Evolutionary conservation across 1,140 invertebrate genomes (phyloP), one percentile per base, ranked within the genome.

Genomic region (Branchinecta lindahli): DNA sequence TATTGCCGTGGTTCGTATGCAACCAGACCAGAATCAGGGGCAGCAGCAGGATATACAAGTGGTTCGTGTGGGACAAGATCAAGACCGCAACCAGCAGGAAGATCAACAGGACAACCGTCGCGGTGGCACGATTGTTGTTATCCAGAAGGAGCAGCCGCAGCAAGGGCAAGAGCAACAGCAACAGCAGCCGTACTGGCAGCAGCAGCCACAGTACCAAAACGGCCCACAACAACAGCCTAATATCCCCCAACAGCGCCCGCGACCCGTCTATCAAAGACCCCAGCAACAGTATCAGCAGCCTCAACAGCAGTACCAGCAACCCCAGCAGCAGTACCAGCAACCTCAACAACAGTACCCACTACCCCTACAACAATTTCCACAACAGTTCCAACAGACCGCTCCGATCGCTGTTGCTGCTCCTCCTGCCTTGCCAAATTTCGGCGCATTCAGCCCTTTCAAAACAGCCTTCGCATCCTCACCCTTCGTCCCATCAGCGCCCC

Each of bases 401-500:
- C 12, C 18, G 4, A 20, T 20, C 12, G 52, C 52, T 15, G 12
- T 20, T 12, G 52, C 52, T 15, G 12, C 52, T 61, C 18, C 18
- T 15, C 52, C 52, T 15, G 18, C 12, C 52, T 61, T 61, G 12
- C 12, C 12, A 61, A 61, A 61, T 61, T 61, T 61, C 52, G 52
- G 52, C 12, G 18, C 18, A 15, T 20, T 61, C 18, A 12, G 18
- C 4, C 52, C 52, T 61, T 61, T 61, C 6, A 61, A 61, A 20
- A 61, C 12, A 12, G 52, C 52, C 52, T 61, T 61, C 18, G 52
- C 52, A 20, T 15, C 12, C 52, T 12, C 52, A 12, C 52, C 52
- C 12, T 61, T 61, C 52, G 18, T 61, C 52, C 52, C 52, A 61
- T 61, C 52, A 61, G 12, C 68, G 12, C 45, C 68, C 46, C 15